Base-by-base conservation (phyloP, 2,888 invertebrate genomes). In the Corbicula japonica region DNA sequence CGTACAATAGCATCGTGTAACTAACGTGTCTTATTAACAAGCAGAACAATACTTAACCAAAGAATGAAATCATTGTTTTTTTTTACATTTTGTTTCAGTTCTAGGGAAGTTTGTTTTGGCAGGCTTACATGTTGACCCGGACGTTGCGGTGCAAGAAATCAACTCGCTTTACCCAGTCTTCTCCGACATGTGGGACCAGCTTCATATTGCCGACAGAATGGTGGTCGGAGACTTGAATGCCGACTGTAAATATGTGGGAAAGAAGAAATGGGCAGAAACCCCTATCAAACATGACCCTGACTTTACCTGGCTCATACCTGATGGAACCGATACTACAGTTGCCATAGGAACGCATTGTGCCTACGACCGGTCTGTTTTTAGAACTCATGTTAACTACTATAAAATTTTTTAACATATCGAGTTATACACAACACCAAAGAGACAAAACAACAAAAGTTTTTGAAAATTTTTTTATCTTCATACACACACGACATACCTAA, bases 161-260 rank as follows among this genome's bases (percentile, higher is more conserved):
- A 84, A 79, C 21, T 68, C 60, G 5, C 76, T 90, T 0, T 50
- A 58, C 5, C 63, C 83, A 15, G 89, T 90, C 0, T 76, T 83
- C 30, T 72, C 65, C 8, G 77, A 82, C 50, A 75, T 86, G 26
- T 56, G 44, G 12, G 35, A 71, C 8, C 72, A 30, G 32, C 85
- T 82, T 76, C 63, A 74, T 21, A 79, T 72, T 0, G 52, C 85
- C n/a, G 65, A 89, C 63, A 69, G 88, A 46, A 77, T 89, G 21
- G 78, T 89, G 2, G 54, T 88, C 50, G 91, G 91, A 0, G 90
- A 91, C 70, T 70, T 91, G 60, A 91, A 91, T 75, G 91, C 91
- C 8, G 91, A 83, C 54, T 91, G 91, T 58, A 70, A 38, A 10
- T 90, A 89, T 74, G 87, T 91, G 15, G 70, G 83, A 3, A 61